Evolutionary conservation across 2,888 invertebrate genomes (phyloP), one percentile per base, ranked within the genome.

Genomic region (Zonitis immaculata): DNA sequence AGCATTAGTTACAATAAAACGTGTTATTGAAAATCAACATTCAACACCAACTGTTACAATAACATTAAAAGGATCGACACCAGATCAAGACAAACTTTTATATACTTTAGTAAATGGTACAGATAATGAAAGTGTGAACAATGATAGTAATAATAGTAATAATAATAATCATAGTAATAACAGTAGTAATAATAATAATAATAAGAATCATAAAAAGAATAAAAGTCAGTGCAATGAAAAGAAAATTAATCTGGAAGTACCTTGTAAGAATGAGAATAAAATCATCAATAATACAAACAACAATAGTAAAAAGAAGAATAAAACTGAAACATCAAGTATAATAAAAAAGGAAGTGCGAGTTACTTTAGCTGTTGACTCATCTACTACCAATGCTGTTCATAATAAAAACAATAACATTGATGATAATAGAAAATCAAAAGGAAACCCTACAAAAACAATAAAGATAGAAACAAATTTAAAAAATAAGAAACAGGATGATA

Each of bases 11-110:
- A 89, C 89, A 6, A 89, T 89, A 54, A 82, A 86, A 54, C 76
- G 87, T 45, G 83, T 87, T 1, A 83, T 85, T 73, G 81, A 86
- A 60, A 83, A 84, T 6, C 82, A 82, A 65, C 79, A 77, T 59
- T 79, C 82, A 1, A 85, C 86, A 61, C 87, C 88, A 8, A 87
- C 85, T 20, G 89, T 89, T 1, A 89, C 88, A 0, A 88, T 89
- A 45, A 88, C 88, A 0, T 77, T 88, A 26, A 86, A 87, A 66
- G 88, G 88, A 5, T 83, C 84, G 51, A 85, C 86, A 1, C 86
- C 86, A 1, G 86, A 86, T 55, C 84, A 87, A 68, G 88, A 88
- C 63, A 85, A 86, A 71, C 79, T 89, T 27, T 76, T 89, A 2
- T 89, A 87, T 66, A 88, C 87, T 1, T 78, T 89, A 58, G 81